Evolutionary conservation across 2,888 invertebrate species (phyloP), one percentile per base, ranked within the genome.

Genomic region (Ptychoptera contaminata): DNA sequence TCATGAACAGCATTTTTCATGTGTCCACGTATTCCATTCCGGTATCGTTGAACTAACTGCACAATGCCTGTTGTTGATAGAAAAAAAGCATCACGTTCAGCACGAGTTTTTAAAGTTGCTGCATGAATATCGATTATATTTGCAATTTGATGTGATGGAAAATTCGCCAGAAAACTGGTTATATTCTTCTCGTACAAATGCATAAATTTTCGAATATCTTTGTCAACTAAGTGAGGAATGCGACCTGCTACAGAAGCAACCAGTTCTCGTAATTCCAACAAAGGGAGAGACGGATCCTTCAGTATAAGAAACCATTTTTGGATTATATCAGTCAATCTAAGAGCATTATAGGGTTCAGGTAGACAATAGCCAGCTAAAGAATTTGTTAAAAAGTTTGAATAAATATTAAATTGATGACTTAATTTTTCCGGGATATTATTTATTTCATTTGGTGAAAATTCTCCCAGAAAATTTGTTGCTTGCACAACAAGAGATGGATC

Each of bases 1-100:
- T 97, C 94, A 60, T 94, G 93, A 0, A 98, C 91, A 0, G 94
- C 91, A 0, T 86, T 81, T 73, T 94, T 94, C 92, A 96, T 93
- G 43, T 96, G 76, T 0, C 97, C 97, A 1, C 94, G 77, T 49
- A 93, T 93, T 8, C 96, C 96, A 56, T 91, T 93, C 38, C 94
- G 76, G 61, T 96, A 96, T 58, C 93, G 73, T 62, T 96, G 94
- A 16, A 96, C 93, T 16, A 96, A 64, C 54, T 94, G 83, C 0
- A 96, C 91, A 43, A 96, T 82, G 0, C 87, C 86, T 61, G 94
- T 92, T 0, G 94, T 94, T 30, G 92, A 91, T 64, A 94, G 74
- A 69, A 96, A 96, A 76, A 96, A 97, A 0, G 86, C 88, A 57
- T 96, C 96, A 37, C 94, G 72, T 54, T 97, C 96, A 0, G 90